Percentiles rank a stretch among this genome's conserved stretches.
phyloP scores from a whole-genome alignment of 2,888 invertebrate species.

The Pollenia labialis region DNA sequence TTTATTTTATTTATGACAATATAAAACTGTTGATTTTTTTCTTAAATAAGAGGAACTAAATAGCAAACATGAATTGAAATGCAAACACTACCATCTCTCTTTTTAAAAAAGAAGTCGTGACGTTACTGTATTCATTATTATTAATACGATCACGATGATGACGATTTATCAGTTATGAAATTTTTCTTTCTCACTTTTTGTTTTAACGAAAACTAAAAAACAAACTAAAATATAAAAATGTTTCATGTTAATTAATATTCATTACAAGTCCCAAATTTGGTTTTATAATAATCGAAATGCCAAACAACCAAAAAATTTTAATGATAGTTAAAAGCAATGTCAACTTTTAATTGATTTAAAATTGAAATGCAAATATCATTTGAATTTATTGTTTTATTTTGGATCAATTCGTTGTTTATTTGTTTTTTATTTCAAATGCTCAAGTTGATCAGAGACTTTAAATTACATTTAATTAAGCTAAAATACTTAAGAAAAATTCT shows the following conservation, averaged over 20 bases:
- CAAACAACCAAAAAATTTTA: not conserved
- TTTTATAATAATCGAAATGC: constrained; percentile 26
- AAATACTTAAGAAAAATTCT: not conserved
- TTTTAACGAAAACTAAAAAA: not conserved
- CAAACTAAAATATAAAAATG: not conserved
- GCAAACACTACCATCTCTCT: not conserved
- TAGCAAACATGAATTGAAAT: constrained; percentile 14
- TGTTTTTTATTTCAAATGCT: constrained; percentile 19
- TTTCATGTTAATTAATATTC: constrained; percentile 51
- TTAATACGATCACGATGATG: constrained; percentile 2
- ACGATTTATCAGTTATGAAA: constrained; percentile 62
- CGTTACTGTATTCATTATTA: constrained; percentile 6
- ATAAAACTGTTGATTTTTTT: constrained; percentile 11
- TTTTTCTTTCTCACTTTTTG: constrained; percentile 22
- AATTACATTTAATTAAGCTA: constrained; percentile 40
- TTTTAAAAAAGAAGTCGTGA: not conserved
- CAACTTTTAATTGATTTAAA: constrained; percentile 15
- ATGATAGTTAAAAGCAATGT: not conserved
- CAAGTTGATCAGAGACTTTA: constrained; percentile 17
- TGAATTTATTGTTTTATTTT: constrained; percentile 22
- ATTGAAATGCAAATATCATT: constrained; percentile 33
- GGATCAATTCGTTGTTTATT: constrained; percentile 11
- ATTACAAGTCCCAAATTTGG: constrained; percentile 14
- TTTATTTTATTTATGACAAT: constrained; percentile 17
- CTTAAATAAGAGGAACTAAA: constrained; percentile 40